phyloP scores from a whole-genome alignment of 1,140 invertebrate species.

The Cotesia chilonis region DNA sequence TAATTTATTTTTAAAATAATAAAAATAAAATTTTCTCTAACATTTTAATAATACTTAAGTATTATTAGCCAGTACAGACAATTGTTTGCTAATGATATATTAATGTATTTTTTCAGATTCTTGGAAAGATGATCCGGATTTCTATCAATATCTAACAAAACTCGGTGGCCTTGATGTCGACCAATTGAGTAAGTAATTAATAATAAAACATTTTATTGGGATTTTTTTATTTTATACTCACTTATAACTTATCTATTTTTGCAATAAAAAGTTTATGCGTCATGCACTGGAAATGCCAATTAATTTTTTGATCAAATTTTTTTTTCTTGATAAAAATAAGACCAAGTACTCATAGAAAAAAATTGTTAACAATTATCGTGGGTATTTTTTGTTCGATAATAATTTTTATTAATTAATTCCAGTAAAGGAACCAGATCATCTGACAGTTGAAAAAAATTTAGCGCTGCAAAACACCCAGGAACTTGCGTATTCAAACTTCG shows the following conservation, averaged over 20 bases:
- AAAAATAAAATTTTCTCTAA: no score
- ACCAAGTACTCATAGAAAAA: no score
- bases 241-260: no score
- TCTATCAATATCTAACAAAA: conserved; percentile 83
- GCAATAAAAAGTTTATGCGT: no score
- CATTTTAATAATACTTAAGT: no score
- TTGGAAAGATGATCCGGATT: conserved; percentile 77
- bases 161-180: conserved; percentile 85
- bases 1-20: no score
- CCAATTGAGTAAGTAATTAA: conserved; percentile 71
- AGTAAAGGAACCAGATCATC: conserved; percentile 80
- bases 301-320: no score
- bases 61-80: background rate
- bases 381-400: no score
- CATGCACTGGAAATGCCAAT: no score
- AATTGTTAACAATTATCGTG: no score
- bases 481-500: conserved; percentile 90
- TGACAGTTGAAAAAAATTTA: conserved; percentile 80
- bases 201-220: background rate
- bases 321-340: no score
- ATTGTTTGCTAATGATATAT: conserved; percentile 20
- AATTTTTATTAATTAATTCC: conserved; percentile 45
- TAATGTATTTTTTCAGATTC: conserved; percentile 61
- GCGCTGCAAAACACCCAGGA: conserved; percentile 89
- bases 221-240: no score